These are phyloP conservation scores for Helicolenus hilgendorfi DNA, from an alignment of 2,797 vertebrate genomes.

Conservation along the genomic window DNA sequence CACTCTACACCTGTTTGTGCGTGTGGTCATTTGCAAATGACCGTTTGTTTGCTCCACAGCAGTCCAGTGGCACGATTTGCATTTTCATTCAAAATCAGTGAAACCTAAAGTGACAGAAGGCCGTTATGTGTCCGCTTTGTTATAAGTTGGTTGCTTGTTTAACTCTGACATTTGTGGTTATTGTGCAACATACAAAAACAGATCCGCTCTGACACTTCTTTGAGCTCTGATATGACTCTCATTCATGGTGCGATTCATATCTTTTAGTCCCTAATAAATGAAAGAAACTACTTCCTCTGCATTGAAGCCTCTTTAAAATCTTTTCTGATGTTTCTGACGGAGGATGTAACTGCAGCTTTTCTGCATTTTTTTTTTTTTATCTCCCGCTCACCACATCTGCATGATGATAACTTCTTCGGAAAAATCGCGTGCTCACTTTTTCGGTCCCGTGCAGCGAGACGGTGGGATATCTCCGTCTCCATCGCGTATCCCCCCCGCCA, in stretches of 20 bases:
- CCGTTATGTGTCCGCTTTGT: conserved; percentile 39
- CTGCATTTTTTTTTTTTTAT: background rate
- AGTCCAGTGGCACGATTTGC: conserved; percentile 49
- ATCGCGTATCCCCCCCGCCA: background rate
- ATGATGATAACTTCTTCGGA: background rate
- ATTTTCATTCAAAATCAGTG: conserved; percentile 65
- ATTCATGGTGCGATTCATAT: background rate
- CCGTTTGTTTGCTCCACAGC: conserved; percentile 48
- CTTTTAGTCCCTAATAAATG: background rate
- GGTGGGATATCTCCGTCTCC: background rate
- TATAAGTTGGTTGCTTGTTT: conserved; percentile 20
- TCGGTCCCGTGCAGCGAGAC: background rate
- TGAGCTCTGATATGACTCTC: background rate
- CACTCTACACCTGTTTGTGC: conserved; percentile 3
- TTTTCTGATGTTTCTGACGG: background rate
- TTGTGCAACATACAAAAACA: background rate
- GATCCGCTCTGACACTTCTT: background rate
- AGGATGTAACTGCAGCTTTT: background rate
- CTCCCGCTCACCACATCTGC: background rate
- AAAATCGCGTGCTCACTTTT: background rate
- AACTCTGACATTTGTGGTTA: background rate
- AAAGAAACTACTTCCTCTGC: background rate
- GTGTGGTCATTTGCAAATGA: conserved; percentile 58
- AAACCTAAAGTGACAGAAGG: conserved; percentile 51
- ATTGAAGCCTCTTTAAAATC: background rate